These are phyloP conservation scores for Crocodylus rhombifer DNA, from an alignment of 2,797 vertebrate genomes.

Conservation along the genomic window DNA sequence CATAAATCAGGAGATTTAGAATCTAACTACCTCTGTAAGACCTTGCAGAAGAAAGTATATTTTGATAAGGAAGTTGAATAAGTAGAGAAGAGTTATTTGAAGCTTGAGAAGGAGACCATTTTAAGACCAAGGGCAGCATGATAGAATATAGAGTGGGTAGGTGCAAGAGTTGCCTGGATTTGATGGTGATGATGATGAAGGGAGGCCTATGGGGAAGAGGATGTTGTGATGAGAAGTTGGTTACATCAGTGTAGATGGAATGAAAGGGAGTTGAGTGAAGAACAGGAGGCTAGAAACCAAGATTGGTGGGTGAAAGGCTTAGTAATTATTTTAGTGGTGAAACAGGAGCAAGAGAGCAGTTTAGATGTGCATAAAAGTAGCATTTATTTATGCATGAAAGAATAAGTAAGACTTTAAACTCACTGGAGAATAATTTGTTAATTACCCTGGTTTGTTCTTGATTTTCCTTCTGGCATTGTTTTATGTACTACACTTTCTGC, in stretches of 20 bases:
- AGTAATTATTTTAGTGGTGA: background rate
- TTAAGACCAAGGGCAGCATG: conserved; percentile 31
- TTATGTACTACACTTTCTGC: accelerated
- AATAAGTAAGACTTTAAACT: background rate
- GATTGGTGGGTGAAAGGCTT: background rate
- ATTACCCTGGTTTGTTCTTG: accelerated
- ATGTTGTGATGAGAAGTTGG: background rate
- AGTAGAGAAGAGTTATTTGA: background rate
- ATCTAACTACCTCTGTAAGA: background rate
- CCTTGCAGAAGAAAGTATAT: background rate
- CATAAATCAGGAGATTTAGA: background rate
- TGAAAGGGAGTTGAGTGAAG: background rate
- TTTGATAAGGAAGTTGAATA: background rate
- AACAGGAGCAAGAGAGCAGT: accelerated
- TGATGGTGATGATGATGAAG: conserved; percentile 1
- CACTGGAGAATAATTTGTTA: background rate
- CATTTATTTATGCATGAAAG: accelerated
- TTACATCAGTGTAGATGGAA: background rate
- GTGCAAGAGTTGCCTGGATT: conserved; percentile 16
- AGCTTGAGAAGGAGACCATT: conserved; percentile 5
- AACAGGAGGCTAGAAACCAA: background rate
- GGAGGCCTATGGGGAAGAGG: background rate
- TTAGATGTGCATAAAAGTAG: background rate
- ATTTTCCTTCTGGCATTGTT: accelerated
- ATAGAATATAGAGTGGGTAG: background rate